Percentiles rank a stretch among this genome's conserved stretches.
Evolutionary conservation across 2,797 vertebrate genomes (phyloP).

Genomic region (Crenichthys baileyi): DNA sequence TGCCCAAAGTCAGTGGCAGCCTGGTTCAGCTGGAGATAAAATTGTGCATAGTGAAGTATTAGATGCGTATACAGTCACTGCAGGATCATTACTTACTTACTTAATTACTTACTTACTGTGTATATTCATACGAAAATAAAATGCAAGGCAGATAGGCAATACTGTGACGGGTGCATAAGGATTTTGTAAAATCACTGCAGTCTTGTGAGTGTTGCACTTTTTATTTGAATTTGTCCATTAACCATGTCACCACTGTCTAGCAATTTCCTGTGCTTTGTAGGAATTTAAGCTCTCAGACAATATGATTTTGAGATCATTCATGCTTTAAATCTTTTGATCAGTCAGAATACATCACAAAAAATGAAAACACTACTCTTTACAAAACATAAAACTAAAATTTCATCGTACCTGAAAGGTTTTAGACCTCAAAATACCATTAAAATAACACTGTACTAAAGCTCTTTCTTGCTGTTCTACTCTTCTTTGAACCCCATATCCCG

Average conservation of each 20-base stretch:
- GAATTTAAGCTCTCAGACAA: background rate
- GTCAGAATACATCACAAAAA: background rate
- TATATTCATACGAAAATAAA: background rate
- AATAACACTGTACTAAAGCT: constrained; percentile 18
- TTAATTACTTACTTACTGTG: background rate
- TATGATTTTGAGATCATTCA: background rate
- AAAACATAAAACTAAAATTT: background rate
- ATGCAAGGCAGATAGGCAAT: too few relatives aligned
- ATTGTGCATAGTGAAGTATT: background rate
- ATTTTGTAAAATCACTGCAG: background rate
- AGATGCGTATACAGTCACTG: background rate
- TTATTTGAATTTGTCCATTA: background rate
- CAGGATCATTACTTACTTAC: too few relatives aligned
- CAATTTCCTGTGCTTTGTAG: background rate
- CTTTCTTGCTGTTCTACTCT: constrained; percentile 37
- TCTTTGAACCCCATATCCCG: constrained; percentile 49
- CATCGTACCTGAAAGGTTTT: background rate
- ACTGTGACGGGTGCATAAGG: too few relatives aligned
- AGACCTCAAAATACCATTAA: background rate
- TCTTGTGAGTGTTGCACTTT: background rate
- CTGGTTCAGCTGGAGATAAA: background rate
- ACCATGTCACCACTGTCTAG: background rate
- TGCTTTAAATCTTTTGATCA: background rate
- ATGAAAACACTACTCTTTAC: too few relatives aligned
- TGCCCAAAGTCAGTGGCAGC: background rate